Conservation (phyloP, 2,113 vertebrate genomes). For the Ariopsis seemanni region DNA sequence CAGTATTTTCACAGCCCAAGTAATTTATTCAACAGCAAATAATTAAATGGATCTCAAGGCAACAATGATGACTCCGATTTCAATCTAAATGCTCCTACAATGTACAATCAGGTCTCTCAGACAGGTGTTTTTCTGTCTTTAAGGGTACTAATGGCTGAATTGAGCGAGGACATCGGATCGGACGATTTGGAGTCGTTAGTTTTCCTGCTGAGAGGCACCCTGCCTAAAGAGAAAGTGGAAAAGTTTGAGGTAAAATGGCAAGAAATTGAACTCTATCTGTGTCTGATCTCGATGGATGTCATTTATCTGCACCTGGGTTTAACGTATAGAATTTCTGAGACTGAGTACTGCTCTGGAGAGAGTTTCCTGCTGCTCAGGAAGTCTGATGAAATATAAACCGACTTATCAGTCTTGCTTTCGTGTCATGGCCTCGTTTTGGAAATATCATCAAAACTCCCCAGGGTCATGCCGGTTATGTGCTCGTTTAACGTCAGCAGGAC, state of each 20-base stretch:
- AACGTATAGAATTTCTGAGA: neutral
- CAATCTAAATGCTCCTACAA: no score
- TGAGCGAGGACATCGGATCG: constrained; percentile 79
- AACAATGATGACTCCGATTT: neutral
- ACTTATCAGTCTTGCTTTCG: no score
- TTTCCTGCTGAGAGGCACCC: constrained; percentile 76
- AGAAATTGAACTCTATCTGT: neutral
- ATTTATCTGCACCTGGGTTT: neutral
- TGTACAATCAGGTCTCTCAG: neutral
- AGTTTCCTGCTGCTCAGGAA: neutral
- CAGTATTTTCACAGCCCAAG: neutral
- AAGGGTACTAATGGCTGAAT: constrained; percentile 83
- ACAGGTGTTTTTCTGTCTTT: neutral
- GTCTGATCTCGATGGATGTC: neutral
- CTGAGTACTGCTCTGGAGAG: neutral
- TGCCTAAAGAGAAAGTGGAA: constrained; percentile 69
- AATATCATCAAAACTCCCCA: neutral
- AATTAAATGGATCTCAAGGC: neutral
- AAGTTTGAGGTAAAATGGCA: constrained; percentile 75
- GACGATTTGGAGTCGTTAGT: constrained; percentile 77
- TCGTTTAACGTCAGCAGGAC: neutral
- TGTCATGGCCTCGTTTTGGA: neutral
- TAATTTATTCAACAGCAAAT: neutral
- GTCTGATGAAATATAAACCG: no score
- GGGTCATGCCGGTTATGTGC: neutral